Percentiles rank a stretch among this genome's conserved stretches.
Conservation (phyloP, 1,140 invertebrate genomes). For the Tetragonula clypearis region DNA sequence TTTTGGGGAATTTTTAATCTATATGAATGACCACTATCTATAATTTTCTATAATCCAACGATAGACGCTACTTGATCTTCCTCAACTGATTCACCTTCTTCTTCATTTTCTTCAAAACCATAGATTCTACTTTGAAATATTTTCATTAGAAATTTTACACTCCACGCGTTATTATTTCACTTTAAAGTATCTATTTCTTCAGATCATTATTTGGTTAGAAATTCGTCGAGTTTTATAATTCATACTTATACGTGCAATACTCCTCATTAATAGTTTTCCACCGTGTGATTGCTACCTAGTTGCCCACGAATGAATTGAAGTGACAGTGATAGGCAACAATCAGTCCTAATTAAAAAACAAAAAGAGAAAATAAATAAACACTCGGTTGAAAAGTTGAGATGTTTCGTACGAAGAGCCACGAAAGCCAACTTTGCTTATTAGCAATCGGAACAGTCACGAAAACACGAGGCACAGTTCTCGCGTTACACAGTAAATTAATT, state of each 20-base stretch:
- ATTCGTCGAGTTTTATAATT: neutral
- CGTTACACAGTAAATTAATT: slow-evolving; percentile 1
- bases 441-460: neutral
- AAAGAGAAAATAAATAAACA: neutral
- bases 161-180: too few species aligned
- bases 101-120: too few species aligned
- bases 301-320: neutral
- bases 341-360: neutral
- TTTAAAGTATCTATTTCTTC: too few species aligned
- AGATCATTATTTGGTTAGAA: neutral
- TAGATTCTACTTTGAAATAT: too few species aligned
- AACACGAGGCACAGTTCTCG: neutral
- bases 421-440: slow-evolving; percentile 15
- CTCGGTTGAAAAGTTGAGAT: neutral
- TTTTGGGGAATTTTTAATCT: too few species aligned
- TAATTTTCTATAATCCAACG: too few species aligned
- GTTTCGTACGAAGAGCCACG: neutral
- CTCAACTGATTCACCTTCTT: too few species aligned
- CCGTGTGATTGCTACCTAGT: neutral
- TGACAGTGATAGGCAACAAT: neutral
- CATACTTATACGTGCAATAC: neutral
- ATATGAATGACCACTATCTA: too few species aligned
- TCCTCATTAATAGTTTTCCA: neutral
- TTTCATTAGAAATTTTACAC: too few species aligned
- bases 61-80: too few species aligned